Evolutionary conservation across 23 tunicate genomes (phyloP).

Genomic region (Botrylloides violaceus): DNA sequence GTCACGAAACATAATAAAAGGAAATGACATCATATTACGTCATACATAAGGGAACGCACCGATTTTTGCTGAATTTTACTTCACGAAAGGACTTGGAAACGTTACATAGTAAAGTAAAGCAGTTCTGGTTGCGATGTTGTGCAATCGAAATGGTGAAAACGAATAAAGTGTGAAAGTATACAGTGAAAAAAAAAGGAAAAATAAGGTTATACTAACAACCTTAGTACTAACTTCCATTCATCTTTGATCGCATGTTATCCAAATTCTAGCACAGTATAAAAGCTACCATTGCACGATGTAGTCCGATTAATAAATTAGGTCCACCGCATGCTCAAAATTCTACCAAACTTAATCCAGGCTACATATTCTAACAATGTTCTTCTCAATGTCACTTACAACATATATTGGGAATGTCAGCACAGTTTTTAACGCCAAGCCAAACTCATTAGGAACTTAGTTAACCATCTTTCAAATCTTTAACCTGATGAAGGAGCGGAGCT

Average conservation of each 20-base stretch:
- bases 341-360: conserved; percentile 1
- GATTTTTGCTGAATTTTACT: no score
- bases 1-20: not conserved
- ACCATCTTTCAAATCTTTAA: no score
- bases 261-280: conserved; percentile 20
- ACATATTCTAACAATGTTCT: not conserved
- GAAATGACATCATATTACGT: no score
- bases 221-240: conserved; percentile 1
- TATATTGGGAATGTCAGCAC: no score
- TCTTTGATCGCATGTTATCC: not conserved
- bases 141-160: not conserved
- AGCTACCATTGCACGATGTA: conserved; percentile 19
- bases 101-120: not conserved
- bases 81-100: not conserved
- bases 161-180: not conserved
- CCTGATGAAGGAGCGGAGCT: no score
- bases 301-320: not conserved
- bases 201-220: not conserved
- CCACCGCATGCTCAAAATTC: not conserved
- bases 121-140: conserved; percentile 1
- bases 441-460: no score
- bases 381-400: no score
- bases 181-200: no score
- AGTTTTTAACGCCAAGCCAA: no score
- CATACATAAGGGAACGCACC: no score